Conservation (phyloP, 2,797 vertebrate genomes). For the Oceanodroma leucorhoa region DNA sequence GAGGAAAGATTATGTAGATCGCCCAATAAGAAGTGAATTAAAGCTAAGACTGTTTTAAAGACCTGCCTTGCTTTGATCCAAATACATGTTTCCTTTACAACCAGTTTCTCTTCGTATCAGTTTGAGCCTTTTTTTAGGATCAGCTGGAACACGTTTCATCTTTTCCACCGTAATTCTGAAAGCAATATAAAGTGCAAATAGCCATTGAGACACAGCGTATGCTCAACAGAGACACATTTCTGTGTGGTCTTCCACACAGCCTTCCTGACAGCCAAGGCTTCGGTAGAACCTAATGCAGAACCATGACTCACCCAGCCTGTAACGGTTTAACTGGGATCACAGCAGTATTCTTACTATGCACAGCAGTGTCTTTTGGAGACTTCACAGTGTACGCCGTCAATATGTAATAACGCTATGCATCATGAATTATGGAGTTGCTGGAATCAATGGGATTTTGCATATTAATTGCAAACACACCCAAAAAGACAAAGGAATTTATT, state of each 20-base stretch:
- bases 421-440: constrained; percentile 16
- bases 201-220: rapidly evolving
- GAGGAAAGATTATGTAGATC: background rate
- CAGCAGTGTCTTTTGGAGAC: constrained; percentile 7
- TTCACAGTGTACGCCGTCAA: background rate
- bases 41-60: background rate
- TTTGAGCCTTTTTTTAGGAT: background rate
- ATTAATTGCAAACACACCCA: constrained; percentile 61
- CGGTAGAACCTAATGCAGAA: background rate
- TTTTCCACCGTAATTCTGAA: background rate
- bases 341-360: constrained; percentile 22
- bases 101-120: background rate
- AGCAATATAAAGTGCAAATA: background rate
- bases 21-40: background rate
- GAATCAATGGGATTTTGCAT: constrained; percentile 65
- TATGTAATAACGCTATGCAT: constrained; percentile 34
- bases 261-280: background rate
- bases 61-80: background rate
- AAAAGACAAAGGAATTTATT: constrained; percentile 49
- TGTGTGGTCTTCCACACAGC: background rate
- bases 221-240: background rate
- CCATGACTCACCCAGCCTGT: background rate
- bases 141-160: background rate
- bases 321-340: constrained; percentile 42
- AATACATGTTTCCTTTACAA: background rate